Percentiles rank a stretch among this genome's conserved stretches.
phyloP scores from a whole-genome alignment of 2,888 invertebrate species.

The Beris morrisii region DNA sequence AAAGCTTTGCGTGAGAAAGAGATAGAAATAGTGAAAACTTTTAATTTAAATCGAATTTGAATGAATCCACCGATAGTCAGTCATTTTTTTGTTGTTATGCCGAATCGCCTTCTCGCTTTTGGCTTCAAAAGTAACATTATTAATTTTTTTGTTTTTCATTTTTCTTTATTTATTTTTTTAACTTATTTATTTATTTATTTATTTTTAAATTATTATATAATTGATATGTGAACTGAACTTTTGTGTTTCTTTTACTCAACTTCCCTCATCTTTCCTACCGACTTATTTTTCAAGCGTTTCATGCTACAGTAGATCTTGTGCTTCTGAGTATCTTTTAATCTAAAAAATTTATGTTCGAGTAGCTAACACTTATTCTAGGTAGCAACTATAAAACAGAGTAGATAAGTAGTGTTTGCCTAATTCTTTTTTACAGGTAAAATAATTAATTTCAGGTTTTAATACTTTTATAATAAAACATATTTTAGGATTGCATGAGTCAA shows the following conservation, averaged over 20 bases:
- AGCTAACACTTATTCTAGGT: neutral
- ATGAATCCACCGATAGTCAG: conserved; percentile 25
- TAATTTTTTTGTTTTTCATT: conserved; percentile 3
- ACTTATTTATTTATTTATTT: conserved; percentile 31
- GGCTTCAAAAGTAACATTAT: neutral
- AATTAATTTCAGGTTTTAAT: too few species aligned
- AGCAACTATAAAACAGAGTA: neutral
- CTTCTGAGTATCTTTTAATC: neutral
- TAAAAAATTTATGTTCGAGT: conserved; percentile 1
- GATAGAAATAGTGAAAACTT: neutral
- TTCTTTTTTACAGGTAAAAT: too few species aligned
- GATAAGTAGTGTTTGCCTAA: neutral
- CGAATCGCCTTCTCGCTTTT: conserved; percentile 21
- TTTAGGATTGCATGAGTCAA: too few species aligned
- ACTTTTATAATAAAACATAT: too few species aligned
- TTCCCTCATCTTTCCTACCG: conserved; percentile 9
- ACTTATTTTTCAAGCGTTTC: conserved; percentile 32
- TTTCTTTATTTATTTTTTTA: conserved; percentile 6
- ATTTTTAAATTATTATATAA: conserved; percentile 29
- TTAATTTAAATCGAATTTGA: neutral
- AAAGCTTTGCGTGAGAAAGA: conserved; percentile 12
- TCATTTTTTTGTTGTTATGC: conserved; percentile 26
- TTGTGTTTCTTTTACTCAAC: conserved; percentile 22
- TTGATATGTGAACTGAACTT: conserved; percentile 19
- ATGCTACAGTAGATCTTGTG: conserved; percentile 22